Evolutionary conservation across 2,113 vertebrate genomes (phyloP).

Genomic region (Mesoclemmys tuberculata): DNA sequence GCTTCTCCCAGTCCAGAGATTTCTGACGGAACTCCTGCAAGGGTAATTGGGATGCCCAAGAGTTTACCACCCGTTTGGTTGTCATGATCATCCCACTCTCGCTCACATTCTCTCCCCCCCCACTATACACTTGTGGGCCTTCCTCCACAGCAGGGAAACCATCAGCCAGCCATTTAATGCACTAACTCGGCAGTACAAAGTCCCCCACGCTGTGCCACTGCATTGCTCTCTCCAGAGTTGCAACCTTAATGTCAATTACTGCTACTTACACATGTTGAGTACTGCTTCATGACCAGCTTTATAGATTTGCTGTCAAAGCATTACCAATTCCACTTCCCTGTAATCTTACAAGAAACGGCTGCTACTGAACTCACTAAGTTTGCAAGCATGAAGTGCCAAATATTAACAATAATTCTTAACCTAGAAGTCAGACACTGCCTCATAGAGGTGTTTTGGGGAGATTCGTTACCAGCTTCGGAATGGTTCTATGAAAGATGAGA

Average conservation of each 20-base stretch:
- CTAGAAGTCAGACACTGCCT: constrained; percentile 14
- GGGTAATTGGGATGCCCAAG: constrained; percentile 59
- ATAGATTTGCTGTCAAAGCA: constrained; percentile 65
- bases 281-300: constrained; percentile 8
- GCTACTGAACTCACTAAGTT: constrained; percentile 7
- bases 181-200: constrained; percentile 30
- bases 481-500: neutral
- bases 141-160: constrained; percentile 64
- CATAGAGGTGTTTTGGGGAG: neutral
- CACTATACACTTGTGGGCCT: neutral
- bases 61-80: neutral
- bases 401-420: constrained; percentile 43
- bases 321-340: constrained; percentile 16
- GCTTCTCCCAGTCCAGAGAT: constrained; percentile 91
- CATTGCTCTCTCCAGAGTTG: constrained; percentile 29
- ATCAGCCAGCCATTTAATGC: constrained; percentile 57
- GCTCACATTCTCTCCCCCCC: neutral
- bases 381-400: constrained; percentile 11
- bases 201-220: constrained; percentile 7
- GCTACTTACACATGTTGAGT: constrained; percentile 35
- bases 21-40: constrained; percentile 86
- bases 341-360: constrained; percentile 29
- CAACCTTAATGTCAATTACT: constrained; percentile 44
- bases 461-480: neutral
- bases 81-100: neutral